These are phyloP conservation scores for Lepus oiostolus DNA, from an alignment of 2,797 vertebrate genomes.

Conservation along the genomic window DNA sequence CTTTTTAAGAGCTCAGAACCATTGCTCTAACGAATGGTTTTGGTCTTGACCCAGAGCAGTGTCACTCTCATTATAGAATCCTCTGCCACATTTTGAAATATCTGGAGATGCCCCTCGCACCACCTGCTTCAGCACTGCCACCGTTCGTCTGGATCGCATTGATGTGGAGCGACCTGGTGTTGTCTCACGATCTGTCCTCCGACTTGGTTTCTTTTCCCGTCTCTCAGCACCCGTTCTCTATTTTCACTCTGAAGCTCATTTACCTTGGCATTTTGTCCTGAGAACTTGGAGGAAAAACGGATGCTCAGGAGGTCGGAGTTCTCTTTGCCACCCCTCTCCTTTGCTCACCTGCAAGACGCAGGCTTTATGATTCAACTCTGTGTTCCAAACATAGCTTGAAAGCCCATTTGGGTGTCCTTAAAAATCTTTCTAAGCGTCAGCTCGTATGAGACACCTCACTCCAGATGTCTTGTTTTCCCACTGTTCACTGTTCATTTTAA, in stretches of 20 bases:
- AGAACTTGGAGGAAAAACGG: not conserved
- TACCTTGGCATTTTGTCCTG: slow-evolving; percentile 29
- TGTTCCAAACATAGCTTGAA: slow-evolving; percentile 68
- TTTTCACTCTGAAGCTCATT: not conserved
- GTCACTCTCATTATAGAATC: slow-evolving; percentile 46
- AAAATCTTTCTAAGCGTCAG: slow-evolving; percentile 65
- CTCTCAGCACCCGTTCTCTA: not conserved
- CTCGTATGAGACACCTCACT: slow-evolving; percentile 41
- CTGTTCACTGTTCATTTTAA: slow-evolving; percentile 3
- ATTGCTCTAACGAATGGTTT: slow-evolving; percentile 41
- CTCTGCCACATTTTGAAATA: slow-evolving; percentile 19
- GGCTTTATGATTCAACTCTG: slow-evolving; percentile 10
- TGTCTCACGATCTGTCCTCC: not conserved
- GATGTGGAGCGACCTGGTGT: not conserved
- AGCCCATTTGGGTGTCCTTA: slow-evolving; percentile 59
- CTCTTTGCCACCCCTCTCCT: not conserved
- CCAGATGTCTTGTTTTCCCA: slow-evolving; percentile 65
- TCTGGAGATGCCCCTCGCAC: not conserved
- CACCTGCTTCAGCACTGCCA: not conserved
- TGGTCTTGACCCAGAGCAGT: slow-evolving; percentile 69
- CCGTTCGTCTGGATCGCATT: not conserved
- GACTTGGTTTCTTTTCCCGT: not conserved
- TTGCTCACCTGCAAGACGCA: slow-evolving; percentile 26
- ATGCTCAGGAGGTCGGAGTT: not conserved
- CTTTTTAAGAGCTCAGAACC: slow-evolving; percentile 48